These are phyloP conservation scores for Scatophagus argus DNA, from an alignment of 2,113 vertebrate species.

Conservation along the genomic window DNA sequence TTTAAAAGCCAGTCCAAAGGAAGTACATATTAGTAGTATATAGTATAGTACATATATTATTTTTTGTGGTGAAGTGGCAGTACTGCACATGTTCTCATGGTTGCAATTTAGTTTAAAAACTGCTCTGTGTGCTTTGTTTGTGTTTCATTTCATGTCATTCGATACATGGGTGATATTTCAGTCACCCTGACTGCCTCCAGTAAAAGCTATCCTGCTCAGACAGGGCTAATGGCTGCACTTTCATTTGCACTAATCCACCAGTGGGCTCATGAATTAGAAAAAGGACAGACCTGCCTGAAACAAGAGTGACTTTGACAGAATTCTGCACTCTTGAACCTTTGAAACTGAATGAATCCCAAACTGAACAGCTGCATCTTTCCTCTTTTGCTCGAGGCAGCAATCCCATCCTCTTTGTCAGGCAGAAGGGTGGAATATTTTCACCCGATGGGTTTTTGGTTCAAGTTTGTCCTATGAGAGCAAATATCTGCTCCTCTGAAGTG, in stretches of 20 bases:
- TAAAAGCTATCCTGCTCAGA: slow-evolving; percentile 1
- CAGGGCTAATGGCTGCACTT: slow-evolving; percentile 44
- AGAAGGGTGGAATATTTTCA: slow-evolving; percentile 67
- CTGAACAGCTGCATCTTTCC: slow-evolving; percentile 55
- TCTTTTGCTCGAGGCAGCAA: slow-evolving; percentile 49
- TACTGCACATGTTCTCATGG: neutral
- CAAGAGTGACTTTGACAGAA: slow-evolving; percentile 49
- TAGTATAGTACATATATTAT: no score
- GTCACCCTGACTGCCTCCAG: slow-evolving; percentile 6
- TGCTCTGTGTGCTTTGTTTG: neutral
- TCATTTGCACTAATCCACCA: slow-evolving; percentile 38
- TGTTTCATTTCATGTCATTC: neutral
- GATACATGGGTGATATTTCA: neutral
- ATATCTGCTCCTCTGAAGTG: slow-evolving; percentile 66
- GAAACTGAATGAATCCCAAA: slow-evolving; percentile 51
- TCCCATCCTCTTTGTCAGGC: slow-evolving; percentile 57
- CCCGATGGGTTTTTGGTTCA: slow-evolving; percentile 50
- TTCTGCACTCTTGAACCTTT: slow-evolving; percentile 52
- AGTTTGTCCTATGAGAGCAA: slow-evolving; percentile 53
- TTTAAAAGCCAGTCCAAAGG: neutral
- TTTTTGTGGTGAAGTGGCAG: neutral
- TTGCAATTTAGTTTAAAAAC: no score
- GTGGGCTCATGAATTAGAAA: slow-evolving; percentile 58
- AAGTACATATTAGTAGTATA: no score
- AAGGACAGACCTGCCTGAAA: slow-evolving; percentile 29